These are phyloP conservation scores for Zoanthus gigantus DNA, from an alignment of 92 coral and sea anemone species.

Conservation along the genomic window DNA sequence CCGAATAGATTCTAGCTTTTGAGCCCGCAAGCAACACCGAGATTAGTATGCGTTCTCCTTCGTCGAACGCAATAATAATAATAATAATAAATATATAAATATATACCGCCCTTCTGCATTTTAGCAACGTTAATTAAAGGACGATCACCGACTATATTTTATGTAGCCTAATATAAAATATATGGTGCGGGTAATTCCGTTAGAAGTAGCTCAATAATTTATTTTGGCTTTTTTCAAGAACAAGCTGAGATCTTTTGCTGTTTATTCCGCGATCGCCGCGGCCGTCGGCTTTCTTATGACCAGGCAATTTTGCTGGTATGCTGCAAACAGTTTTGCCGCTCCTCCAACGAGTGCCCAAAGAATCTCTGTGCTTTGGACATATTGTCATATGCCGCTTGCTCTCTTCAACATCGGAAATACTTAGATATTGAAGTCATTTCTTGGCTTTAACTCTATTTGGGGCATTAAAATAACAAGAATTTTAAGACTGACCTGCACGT, in stretches of 20 bases:
- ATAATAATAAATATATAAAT: too few species aligned
- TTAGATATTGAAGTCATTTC: too few species aligned
- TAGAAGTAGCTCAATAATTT: constrained; percentile 4
- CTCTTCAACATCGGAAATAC: neutral
- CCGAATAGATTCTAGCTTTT: too few species aligned
- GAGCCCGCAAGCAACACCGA: too few species aligned
- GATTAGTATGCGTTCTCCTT: too few species aligned
- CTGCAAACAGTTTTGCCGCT: constrained; percentile 51
- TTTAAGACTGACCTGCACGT: constrained; percentile 59
- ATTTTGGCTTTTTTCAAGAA: constrained; percentile 24
- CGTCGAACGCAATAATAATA: too few species aligned
- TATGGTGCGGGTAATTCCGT: too few species aligned
- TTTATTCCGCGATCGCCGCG: constrained; percentile 54
- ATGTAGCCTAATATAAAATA: too few species aligned
- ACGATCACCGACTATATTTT: too few species aligned
- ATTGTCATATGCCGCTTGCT: constrained; percentile 50
- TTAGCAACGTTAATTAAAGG: too few species aligned
- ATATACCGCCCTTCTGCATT: too few species aligned
- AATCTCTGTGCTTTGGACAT: constrained; percentile 53
- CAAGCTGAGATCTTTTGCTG: constrained; percentile 42
- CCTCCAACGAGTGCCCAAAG: constrained; percentile 57
- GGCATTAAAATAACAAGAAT: neutral
- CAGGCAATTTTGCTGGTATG: constrained; percentile 50
- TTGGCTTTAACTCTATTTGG: neutral
- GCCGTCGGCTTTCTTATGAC: constrained; percentile 37